Evolutionary conservation across 1,140 invertebrate genomes (phyloP), one percentile per base, ranked within the genome.

Genomic region (Pantala flavescens): DNA sequence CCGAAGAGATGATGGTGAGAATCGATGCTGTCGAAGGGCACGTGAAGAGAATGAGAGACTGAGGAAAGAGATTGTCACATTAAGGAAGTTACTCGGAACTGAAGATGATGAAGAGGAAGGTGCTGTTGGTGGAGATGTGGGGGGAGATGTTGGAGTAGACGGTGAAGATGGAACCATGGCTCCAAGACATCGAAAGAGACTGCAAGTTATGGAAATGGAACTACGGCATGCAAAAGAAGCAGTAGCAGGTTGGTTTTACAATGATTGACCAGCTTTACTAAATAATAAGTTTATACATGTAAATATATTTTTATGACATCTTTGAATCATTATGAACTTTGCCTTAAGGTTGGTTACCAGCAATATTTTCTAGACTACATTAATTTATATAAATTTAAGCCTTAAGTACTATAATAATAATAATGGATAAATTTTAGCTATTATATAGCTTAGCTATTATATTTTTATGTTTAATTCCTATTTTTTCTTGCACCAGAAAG

Each of bases 41-140:
- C 85, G 88, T 70, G 79, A 87, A 74, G 88, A 90, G 78, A 90
- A 92, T 77, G 88, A 89, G 76, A 84, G 85, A 73, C 82, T 92
- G n/a, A 87, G 87, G 73, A 85, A 86, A 28, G 90, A 93, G 80
- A 83, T 91, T 0, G 83, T 86, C 0, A 84, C 89, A 77, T 80
- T 91, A 71, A 83, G 86, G 42, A 63, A 63, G n/a, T 63, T 63
- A 14, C 49, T 63, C 12, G 71, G 19, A 75, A 75, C 21, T 73
- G 72, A 73, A 14, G 36, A 73, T 43, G 72, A 23, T 43, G 24
- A 73, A 19, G 23, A 42, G 63, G 43, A 36, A 21, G 49, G 49
- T 63, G 49, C 49, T 63, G 49, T 63, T 16, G 49, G 49, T 3
- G 49, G 49, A 63, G 49, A 63, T 63, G 49, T 63, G 49, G 12